Evolutionary conservation across 2,888 invertebrate species (phyloP).

Genomic region (Slavum lentiscoides): DNA sequence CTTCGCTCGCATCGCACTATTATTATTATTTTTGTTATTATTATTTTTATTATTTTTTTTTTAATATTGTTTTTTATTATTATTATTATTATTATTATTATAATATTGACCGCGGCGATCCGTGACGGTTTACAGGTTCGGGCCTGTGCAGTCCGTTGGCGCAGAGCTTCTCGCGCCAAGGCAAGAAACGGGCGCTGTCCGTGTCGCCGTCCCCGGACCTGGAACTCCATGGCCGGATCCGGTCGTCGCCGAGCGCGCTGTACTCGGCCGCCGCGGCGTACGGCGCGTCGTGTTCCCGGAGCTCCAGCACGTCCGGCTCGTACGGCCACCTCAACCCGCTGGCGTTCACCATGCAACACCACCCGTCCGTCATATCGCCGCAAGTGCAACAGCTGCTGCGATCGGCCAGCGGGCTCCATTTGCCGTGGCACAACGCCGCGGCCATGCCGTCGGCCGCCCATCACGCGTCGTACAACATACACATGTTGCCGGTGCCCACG

Average conservation of each 20-base stretch:
- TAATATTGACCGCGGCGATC: no score
- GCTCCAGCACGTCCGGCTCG: constrained; percentile 89
- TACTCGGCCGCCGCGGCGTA: constrained; percentile 68
- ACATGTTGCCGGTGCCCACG: constrained; percentile 29
- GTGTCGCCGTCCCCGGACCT: constrained; percentile 95
- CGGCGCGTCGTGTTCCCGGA: constrained; percentile 79
- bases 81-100: no score
- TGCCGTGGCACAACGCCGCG: constrained; percentile 59
- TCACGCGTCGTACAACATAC: constrained; percentile 36
- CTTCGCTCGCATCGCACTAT: no score
- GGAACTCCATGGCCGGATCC: constrained; percentile 93
- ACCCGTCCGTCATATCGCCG: constrained; percentile 58
- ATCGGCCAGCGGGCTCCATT: constrained; percentile 64
- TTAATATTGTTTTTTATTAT: no score
- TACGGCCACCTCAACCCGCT: constrained; percentile 96
- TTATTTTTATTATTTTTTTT: no score
- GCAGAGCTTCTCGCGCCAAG: constrained; percentile 65
- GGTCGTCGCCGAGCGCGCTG: constrained; percentile 88
- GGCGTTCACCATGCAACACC: constrained; percentile 58
- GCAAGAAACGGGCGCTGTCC: constrained; percentile 86
- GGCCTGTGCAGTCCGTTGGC: constrained; percentile 69
- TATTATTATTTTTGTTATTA: no score
- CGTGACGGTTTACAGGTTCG: constrained; percentile 62
- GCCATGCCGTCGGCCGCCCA: constrained; percentile 58
- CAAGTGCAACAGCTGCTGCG: constrained; percentile 78